A percentile compares a stretch with the other conserved stretches of the same genome.
These are phyloP conservation scores for Bambusicola thoracicus DNA, from an alignment of 2,113 vertebrate species.

Conservation along the genomic window DNA sequence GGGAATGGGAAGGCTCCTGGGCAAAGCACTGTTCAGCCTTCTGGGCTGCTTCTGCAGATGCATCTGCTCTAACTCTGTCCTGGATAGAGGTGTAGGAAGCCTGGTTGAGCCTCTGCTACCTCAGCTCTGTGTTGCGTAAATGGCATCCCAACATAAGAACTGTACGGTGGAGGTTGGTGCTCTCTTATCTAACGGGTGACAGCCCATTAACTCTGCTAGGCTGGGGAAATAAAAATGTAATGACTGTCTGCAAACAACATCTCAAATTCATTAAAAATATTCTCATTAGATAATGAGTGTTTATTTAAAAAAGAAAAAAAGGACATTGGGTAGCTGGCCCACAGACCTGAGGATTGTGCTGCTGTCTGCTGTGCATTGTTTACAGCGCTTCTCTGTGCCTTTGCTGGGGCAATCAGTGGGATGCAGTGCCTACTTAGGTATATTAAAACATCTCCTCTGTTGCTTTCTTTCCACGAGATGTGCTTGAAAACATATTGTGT, in stretches of 20 bases:
- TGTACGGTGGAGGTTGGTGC: fast-evolving
- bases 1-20: neutral
- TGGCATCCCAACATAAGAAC: fast-evolving
- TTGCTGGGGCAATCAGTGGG: neutral
- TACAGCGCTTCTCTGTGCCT: neutral
- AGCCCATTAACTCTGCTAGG: neutral
- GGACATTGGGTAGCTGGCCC: neutral
- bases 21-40: neutral
- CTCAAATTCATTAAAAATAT: slow-evolving; percentile 8
- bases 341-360: neutral
- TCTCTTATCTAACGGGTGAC: neutral
- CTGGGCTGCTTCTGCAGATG: neutral
- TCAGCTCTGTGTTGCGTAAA: neutral
- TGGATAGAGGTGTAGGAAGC: fast-evolving
- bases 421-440: neutral
- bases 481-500: neutral
- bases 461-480: neutral
- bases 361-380: neutral
- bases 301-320: slow-evolving; percentile 15
- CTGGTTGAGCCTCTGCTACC: neutral
- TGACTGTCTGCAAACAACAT: neutral
- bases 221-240: slow-evolving; percentile 58
- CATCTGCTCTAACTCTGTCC: neutral
- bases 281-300: slow-evolving; percentile 23
- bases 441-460: neutral